Base-by-base conservation (phyloP, 2,113 vertebrate genomes). In the Melanerpes formicivorus region DNA sequence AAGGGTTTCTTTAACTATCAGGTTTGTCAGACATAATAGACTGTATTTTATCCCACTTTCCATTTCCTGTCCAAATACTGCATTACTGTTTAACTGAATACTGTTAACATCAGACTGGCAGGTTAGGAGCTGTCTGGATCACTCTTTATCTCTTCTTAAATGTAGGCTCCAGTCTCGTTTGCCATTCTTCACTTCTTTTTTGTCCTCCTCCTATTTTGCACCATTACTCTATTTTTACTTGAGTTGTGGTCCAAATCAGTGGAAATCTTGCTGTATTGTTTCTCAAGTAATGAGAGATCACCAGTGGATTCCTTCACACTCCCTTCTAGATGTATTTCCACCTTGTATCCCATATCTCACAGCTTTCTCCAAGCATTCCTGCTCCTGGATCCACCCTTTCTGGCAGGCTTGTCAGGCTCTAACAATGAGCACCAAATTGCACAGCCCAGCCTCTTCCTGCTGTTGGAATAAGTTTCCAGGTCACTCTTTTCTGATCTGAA, bases 381-480 rank as follows among this genome's bases (percentile, higher is more conserved):
- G 82, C 79, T 80, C n/a, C 52, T 67, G 88, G 79, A 93, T 86
- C 85, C 93, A 93, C 88, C 90, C 88, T 91, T 78, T 60, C 85
- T 91, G 73, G 32, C 72, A 95, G 92, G 91, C 76, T 92, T 80
- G 75, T 66, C 72, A 92, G 48, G 70, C 78, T 79, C 59, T 54
- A 78, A 78, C 58, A 90, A 25, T 44, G 65, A 90, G 72, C 27
- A 80, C 56, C 76, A 94, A 69, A 95, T 93, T 94, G 70, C 56
- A 80, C 69, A 69, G 65, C 73, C 72, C 69, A 93, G 62, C 72
- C 76, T 80, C 93, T 94, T 91, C 88, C 88, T 95, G 93, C 79
- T 71, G 23, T 83, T 91, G 52, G 85, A 93, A 95, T 90, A 88
- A 85, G 90, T 91, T 95, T 95, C 54, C 73, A 96, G 92, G 92